Evolutionary conservation across 2,888 invertebrate species (phyloP), one percentile per base, ranked within the genome.

Genomic region (Drosophila paucipuncta): DNA sequence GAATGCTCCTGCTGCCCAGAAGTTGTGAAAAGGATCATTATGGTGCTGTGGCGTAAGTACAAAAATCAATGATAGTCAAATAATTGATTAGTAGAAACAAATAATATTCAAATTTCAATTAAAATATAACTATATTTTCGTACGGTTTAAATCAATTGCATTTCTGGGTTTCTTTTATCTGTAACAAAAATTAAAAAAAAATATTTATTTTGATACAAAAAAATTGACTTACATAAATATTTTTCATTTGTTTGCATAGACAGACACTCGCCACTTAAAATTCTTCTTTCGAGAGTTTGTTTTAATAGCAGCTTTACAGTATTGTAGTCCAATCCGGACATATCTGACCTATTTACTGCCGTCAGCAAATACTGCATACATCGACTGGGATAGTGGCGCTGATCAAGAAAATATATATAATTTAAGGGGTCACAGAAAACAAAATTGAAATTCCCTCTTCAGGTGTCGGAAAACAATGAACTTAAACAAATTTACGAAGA

Each of bases 1-100:
- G 73, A 37, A 82, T 83, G 64, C 69, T 78, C 6, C 71, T 91
- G 0, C 35, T 91, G 39, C 86, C 91, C 0, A 71, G 50, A 0
- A 43, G 35, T 2, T 54, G 30, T 4, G 61, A 65, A 18, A 59
- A 61, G 7, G 64, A 75, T 4, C 9, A 47, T 0, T 73, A 68
- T 41, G 55, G 30, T 2, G 13, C 30, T 2, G 35, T n/a, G 6
- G 61, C 65, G 86, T 90, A 59, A 67, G 68, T 6, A 10, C 4
- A 5, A 4, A 57, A 9, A 10, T 5, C 18, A n/a, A 41, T 30
- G 2, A 43, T 22, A 22, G 18, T 43, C 25, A 30, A n/a, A 30
- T 31, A 47, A 16, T 13, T 7, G 2, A 35, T 18, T 50, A 11
- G 28, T 4, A 6, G 22, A 22, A 9, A 3, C n/a, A n/a, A 31